Evolutionary conservation across 2,113 vertebrate species (phyloP).

Genomic region (Chauna torquata): DNA sequence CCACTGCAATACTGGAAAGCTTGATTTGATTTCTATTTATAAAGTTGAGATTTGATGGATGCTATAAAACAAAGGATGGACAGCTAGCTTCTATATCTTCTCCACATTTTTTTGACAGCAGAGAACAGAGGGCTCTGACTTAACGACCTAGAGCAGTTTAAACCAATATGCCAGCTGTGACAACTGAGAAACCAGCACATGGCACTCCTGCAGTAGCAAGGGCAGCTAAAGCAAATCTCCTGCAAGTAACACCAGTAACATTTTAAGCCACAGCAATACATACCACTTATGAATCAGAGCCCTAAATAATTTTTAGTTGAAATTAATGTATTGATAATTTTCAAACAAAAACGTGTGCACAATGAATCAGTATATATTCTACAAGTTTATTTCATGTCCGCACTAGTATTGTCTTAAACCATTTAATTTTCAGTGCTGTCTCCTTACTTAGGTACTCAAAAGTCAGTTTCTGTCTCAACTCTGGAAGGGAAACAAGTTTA

Average conservation of each 20-base stretch:
- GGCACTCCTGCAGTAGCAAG: neutral
- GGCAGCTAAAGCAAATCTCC: neutral
- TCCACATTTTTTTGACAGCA: constrained; percentile 20
- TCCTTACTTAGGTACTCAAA: neutral
- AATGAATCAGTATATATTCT: neutral
- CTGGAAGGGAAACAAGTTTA: neutral
- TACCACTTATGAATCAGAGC: neutral
- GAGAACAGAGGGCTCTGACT: constrained; percentile 26
- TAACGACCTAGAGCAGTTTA: constrained; percentile 1
- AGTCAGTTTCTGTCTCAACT: neutral
- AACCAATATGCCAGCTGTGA: constrained; percentile 20
- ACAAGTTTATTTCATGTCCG: neutral
- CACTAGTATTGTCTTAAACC: neutral
- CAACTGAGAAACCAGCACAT: neutral
- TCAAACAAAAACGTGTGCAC: neutral
- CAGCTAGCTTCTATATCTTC: constrained; percentile 36
- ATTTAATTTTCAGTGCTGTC: neutral
- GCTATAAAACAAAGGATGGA: constrained; percentile 45
- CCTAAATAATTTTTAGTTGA: neutral
- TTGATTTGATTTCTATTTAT: constrained; percentile 57
- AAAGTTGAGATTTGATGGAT: constrained; percentile 55
- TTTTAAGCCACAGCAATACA: neutral
- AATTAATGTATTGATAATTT: neutral
- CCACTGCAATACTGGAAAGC: constrained; percentile 47
- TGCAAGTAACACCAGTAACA: neutral